phyloP scores from a whole-genome alignment of 2,888 invertebrate genomes.

The Heteromyza rotundicornis region DNA sequence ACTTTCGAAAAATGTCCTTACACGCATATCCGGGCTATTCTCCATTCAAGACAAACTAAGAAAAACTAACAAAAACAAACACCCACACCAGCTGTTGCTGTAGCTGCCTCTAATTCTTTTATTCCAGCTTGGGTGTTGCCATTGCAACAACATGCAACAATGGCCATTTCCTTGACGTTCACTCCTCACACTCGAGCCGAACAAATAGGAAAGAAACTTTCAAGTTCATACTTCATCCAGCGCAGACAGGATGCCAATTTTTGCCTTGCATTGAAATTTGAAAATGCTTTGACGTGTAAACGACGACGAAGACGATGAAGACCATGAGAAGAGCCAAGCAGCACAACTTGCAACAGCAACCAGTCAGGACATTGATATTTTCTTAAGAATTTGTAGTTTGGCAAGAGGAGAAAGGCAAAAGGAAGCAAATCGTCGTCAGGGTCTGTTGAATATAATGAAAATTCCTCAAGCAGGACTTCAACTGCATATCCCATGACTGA shows the following conservation, averaged over 20 bases:
- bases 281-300: background rate
- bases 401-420: background rate
- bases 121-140: background rate
- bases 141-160: background rate
- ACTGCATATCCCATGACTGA: background rate
- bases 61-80: no score
- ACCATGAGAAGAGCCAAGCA: no score
- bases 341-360: no score
- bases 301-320: background rate
- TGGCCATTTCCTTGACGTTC: background rate
- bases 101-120: background rate
- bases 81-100: background rate
- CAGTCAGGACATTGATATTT: background rate
- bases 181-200: no score
- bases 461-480: constrained; percentile 20
- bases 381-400: background rate
- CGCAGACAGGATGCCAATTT: constrained; percentile 10
- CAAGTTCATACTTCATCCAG: constrained; percentile 11
- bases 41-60: no score
- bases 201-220: constrained; percentile 6
- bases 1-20: no score
- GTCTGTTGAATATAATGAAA: constrained; percentile 28
- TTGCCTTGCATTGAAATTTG: background rate
- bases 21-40: no score
- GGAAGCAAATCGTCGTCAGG: constrained; percentile 10